phyloP scores from a whole-genome alignment of 2,113 vertebrate genomes.

The Ellobius talpinus region DNA sequence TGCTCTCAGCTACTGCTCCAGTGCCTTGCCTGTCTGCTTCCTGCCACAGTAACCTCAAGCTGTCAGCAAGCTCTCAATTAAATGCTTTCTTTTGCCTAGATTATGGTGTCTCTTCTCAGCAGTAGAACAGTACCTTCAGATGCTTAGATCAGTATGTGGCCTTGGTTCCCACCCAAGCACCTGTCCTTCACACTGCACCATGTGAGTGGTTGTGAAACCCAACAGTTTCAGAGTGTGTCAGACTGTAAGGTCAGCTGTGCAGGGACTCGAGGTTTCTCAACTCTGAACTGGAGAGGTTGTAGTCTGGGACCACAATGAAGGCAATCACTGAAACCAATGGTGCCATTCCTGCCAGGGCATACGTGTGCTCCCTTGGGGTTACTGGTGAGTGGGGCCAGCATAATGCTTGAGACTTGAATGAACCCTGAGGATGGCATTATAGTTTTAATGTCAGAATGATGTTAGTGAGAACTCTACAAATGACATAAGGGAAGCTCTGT shows the following conservation, averaged over 20 bases:
- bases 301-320: no score
- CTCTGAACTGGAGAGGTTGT: background rate
- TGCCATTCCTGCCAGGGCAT: no score
- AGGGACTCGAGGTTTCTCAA: background rate
- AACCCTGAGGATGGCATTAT: background rate
- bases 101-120: background rate
- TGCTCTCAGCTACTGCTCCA: background rate
- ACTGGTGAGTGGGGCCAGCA: background rate
- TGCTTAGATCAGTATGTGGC: background rate
- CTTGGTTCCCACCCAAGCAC: background rate
- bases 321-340: background rate
- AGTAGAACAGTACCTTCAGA: background rate
- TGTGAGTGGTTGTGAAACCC: background rate
- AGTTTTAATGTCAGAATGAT: background rate
- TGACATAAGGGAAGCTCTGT: background rate
- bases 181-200: background rate
- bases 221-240: background rate
- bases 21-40: background rate
- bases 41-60: background rate
- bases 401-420: accelerated
- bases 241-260: no score
- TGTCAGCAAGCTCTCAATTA: background rate
- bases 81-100: background rate
- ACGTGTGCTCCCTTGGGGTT: background rate
- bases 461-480: background rate